These are phyloP conservation scores for Donacobius atricapilla DNA, from an alignment of 2,113 vertebrate genomes.

Conservation along the genomic window DNA sequence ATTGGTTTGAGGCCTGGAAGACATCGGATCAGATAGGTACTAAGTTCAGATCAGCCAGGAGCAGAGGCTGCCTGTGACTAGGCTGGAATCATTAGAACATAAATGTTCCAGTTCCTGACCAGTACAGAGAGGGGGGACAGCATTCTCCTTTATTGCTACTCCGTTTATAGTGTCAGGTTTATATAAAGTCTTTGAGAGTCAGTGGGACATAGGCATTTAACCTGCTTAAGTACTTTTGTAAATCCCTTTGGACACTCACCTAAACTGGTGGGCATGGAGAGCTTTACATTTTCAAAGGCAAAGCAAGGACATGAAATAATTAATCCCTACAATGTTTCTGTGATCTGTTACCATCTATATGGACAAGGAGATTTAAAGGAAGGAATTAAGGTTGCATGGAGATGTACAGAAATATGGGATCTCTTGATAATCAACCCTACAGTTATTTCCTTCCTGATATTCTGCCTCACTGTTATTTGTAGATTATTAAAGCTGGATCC, in stretches of 20 bases:
- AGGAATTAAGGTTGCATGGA: not conserved
- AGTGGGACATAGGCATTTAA: slow-evolving; percentile 18
- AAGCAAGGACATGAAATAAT: not conserved
- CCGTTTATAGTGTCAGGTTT: not conserved
- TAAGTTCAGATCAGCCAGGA: not conserved
- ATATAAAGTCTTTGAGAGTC: slow-evolving; percentile 7
- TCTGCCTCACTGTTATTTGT: not conserved
- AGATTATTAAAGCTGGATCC: slow-evolving; percentile 26
- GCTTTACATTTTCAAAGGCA: slow-evolving; percentile 35
- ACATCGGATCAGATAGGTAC: not conserved
- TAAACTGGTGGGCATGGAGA: slow-evolving; percentile 3
- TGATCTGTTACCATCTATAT: not conserved
- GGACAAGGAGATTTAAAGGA: not conserved
- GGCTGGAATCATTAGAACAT: not conserved
- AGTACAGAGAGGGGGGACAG: not conserved
- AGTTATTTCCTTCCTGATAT: slow-evolving; percentile 30
- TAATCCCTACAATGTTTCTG: not conserved
- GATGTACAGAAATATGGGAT: not conserved
- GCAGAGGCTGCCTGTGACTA: not conserved
- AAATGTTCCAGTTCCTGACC: not conserved
- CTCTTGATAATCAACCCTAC: not conserved
- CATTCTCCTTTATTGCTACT: not conserved
- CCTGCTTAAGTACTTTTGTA: slow-evolving; percentile 46
- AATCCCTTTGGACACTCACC: slow-evolving; percentile 42
- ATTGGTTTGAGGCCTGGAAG: not conserved